phyloP scores from a whole-genome alignment of 2,113 vertebrate genomes.

The Phrynosoma blainvillii region DNA sequence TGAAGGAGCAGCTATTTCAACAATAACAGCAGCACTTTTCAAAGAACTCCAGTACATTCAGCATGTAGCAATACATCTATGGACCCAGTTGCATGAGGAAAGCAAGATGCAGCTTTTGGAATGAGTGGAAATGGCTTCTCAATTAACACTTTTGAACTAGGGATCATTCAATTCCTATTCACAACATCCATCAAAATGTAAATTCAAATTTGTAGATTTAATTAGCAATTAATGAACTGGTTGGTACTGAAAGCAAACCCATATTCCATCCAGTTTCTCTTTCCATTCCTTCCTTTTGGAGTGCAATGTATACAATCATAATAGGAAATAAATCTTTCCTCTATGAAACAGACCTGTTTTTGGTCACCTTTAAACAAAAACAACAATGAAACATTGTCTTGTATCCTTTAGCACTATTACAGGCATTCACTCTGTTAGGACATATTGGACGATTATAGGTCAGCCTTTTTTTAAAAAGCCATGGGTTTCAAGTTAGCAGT shows the following conservation, averaged over 20 bases:
- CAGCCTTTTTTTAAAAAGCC: conserved; percentile 79
- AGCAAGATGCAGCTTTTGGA: too few species aligned
- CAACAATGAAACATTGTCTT: conserved; percentile 61
- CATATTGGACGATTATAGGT: conserved; percentile 76
- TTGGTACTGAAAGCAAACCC: conserved; percentile 3
- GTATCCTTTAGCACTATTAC: conserved; percentile 76
- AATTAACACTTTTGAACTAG: background rate
- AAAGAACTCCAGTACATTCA: background rate
- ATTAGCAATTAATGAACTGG: background rate
- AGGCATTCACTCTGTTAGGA: conserved; percentile 88
- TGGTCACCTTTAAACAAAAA: conserved; percentile 16
- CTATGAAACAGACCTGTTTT: conserved; percentile 25
- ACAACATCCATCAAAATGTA: background rate
- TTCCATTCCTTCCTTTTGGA: background rate
- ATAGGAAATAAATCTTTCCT: conserved; percentile 8
- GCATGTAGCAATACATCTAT: background rate
- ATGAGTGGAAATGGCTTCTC: background rate
- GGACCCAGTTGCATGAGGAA: background rate
- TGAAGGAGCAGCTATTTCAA: background rate
- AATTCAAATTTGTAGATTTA: background rate
- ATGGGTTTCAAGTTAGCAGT: conserved; percentile 86
- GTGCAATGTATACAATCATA: background rate
- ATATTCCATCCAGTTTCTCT: conserved; percentile 13
- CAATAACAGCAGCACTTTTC: background rate
- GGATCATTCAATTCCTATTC: background rate